A percentile compares a stretch with the other conserved stretches of the same genome.
Evolutionary conservation across 2,797 vertebrate species (phyloP).

Genomic region (Spea hammondii): DNA sequence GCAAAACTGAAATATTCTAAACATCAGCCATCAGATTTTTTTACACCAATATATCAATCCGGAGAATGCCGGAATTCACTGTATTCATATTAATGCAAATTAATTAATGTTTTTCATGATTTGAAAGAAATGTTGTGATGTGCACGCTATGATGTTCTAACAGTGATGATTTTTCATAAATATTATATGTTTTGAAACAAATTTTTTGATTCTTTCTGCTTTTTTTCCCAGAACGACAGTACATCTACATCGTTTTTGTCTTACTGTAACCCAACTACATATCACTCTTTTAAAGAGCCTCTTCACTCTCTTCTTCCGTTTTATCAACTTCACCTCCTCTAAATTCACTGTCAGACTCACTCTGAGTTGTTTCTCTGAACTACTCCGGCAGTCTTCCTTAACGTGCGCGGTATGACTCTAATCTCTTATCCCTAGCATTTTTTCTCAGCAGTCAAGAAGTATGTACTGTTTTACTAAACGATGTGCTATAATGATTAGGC

Average conservation of each 20-base stretch:
- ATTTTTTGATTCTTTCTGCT: neutral
- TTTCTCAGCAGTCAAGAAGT: constrained; percentile 47
- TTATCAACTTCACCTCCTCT: constrained; percentile 40
- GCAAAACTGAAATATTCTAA: too few species aligned
- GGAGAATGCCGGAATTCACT: too few species aligned
- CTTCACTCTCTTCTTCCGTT: constrained; percentile 28
- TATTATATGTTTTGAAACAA: too few species aligned
- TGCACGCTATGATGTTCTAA: too few species aligned
- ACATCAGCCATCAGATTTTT: too few species aligned
- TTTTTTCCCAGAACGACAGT: neutral
- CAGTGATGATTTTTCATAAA: too few species aligned
- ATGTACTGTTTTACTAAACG: constrained; percentile 39
- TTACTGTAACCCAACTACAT: neutral
- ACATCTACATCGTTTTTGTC: neutral
- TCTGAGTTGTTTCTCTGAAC: constrained; percentile 34
- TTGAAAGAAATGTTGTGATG: too few species aligned
- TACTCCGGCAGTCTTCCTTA: constrained; percentile 39
- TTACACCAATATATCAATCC: too few species aligned
- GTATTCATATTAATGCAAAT: too few species aligned
- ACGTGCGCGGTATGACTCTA: constrained; percentile 25
- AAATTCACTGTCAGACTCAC: constrained; percentile 46
- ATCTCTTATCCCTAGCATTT: constrained; percentile 43
- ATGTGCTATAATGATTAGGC: constrained; percentile 29
- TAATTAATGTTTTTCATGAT: too few species aligned
- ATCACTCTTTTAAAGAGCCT: constrained; percentile 20